Percentiles rank a stretch among this genome's conserved stretches.
Evolutionary conservation across 2,888 invertebrate species (phyloP).

Genomic region (Apotomis turbidana): DNA sequence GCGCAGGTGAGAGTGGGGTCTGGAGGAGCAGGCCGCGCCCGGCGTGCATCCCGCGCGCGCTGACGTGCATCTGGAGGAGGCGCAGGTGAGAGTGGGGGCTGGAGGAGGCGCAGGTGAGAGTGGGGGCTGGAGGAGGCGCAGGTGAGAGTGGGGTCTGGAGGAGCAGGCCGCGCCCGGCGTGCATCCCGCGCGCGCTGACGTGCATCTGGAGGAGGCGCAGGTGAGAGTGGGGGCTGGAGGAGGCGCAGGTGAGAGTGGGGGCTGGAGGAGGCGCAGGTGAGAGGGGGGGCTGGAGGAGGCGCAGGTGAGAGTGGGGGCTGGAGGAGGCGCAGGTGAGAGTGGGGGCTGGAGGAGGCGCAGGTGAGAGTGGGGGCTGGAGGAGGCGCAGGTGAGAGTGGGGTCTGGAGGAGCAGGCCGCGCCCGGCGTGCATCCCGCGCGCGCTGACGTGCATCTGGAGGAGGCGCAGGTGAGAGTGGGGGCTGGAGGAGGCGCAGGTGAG

Average conservation of each 20-base stretch:
- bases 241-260: slow-evolving; percentile 87
- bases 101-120: slow-evolving; percentile 89
- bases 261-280: slow-evolving; percentile 89
- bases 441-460: no score
- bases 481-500: slow-evolving; percentile 95
- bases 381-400: slow-evolving; percentile 86
- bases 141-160: slow-evolving; percentile 85
- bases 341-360: slow-evolving; percentile 65
- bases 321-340: slow-evolving; percentile 93
- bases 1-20: slow-evolving; percentile 86
- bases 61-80: slow-evolving; percentile 96
- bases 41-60: slow-evolving; percentile 88
- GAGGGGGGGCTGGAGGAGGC: slow-evolving; percentile 67
- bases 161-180: slow-evolving; percentile 90
- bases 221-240: slow-evolving; percentile 78
- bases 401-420: no score
- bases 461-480: no score
- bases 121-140: slow-evolving; percentile 88
- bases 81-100: slow-evolving; percentile 85
- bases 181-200: slow-evolving; percentile 91
- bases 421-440: no score
- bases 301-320: slow-evolving; percentile 63
- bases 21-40: slow-evolving; percentile 87
- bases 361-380: slow-evolving; percentile 92
- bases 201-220: slow-evolving; percentile 96